Percentiles rank a stretch among this genome's conserved stretches.
phyloP scores from a whole-genome alignment of 2,888 invertebrate species.

The Steinernema hermaphroditum region DNA sequence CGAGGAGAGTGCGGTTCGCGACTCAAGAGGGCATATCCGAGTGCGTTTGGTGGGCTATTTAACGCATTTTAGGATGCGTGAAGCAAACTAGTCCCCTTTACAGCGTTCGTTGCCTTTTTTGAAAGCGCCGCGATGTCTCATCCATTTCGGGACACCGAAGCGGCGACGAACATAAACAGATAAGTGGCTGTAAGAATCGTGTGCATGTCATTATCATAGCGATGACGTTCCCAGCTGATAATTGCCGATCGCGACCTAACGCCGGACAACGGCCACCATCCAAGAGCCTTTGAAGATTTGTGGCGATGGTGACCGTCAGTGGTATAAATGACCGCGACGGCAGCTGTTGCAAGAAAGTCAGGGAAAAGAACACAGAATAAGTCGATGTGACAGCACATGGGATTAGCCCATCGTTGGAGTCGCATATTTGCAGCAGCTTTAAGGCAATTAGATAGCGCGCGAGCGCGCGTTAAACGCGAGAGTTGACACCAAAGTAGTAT shows the following conservation, averaged over 20 bases:
- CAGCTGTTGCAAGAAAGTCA: slow-evolving; percentile 29
- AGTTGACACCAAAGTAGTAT: slow-evolving; percentile 28
- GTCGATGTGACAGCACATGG: slow-evolving; percentile 29
- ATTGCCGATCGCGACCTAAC: too few species aligned
- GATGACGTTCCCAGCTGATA: too few species aligned
- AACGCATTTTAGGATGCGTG: slow-evolving; percentile 27
- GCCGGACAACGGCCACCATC: neutral
- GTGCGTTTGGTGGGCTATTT: slow-evolving; percentile 28
- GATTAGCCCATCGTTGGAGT: slow-evolving; percentile 4
- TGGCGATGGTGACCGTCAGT: slow-evolving; percentile 22
- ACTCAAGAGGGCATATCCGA: slow-evolving; percentile 31
- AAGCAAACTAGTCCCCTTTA: slow-evolving; percentile 23
- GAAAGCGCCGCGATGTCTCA: too few species aligned
- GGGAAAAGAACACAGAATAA: slow-evolving; percentile 1
- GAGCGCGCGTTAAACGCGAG: neutral
- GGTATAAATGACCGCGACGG: slow-evolving; percentile 28
- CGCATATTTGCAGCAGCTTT: slow-evolving; percentile 30
- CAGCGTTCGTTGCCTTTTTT: neutral
- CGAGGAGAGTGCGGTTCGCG: neutral
- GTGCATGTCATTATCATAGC: too few species aligned
- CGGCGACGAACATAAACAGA: slow-evolving; percentile 7
- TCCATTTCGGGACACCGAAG: too few species aligned
- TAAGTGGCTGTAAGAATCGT: neutral
- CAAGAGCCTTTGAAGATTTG: slow-evolving; percentile 18
- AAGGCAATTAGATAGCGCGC: slow-evolving; percentile 26